These are phyloP conservation scores for Beroe forskalii DNA, from an alignment of 37 sponge, comb jelly and placozoan genomes.

Conservation along the genomic window DNA sequence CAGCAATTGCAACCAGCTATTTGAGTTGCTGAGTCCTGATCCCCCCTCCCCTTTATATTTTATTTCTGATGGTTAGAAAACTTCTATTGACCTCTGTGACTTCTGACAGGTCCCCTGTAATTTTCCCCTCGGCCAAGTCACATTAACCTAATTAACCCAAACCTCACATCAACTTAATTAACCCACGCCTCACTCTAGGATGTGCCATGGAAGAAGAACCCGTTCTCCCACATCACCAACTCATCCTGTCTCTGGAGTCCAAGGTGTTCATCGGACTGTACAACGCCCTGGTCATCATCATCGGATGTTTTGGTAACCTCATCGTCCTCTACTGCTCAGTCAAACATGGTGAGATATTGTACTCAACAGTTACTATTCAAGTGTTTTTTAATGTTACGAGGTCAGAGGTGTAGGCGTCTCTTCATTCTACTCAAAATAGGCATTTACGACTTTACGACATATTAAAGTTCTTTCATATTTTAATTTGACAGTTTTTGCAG, in stretches of 20 bases:
- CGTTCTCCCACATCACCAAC: not conserved
- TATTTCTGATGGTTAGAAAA: no score
- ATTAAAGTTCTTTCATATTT: not conserved
- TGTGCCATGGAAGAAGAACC: not conserved
- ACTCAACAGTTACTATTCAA: no score
- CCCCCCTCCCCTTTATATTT: no score
- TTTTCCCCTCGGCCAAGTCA: no score
- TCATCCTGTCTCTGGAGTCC: not conserved
- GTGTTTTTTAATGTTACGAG: no score
- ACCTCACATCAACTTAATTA: no score
- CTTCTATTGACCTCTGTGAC: no score
- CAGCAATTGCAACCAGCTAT: no score
- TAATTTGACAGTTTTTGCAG: not conserved
- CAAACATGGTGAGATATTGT: conserved; percentile 4
- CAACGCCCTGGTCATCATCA: conserved; percentile 35
- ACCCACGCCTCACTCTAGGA: no score
- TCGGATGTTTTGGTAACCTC: conserved; percentile 21
- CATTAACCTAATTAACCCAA: no score
- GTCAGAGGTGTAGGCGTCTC: not conserved
- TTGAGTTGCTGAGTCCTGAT: no score
- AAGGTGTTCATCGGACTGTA: not conserved
- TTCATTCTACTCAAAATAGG: not conserved
- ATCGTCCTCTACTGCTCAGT: conserved; percentile 57
- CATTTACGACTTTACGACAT: not conserved
- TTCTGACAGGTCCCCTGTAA: no score